Evolutionary conservation across 1,140 invertebrate genomes (phyloP), one percentile per base, ranked within the genome.

Genomic region (Acyrthosiphon pisum): DNA sequence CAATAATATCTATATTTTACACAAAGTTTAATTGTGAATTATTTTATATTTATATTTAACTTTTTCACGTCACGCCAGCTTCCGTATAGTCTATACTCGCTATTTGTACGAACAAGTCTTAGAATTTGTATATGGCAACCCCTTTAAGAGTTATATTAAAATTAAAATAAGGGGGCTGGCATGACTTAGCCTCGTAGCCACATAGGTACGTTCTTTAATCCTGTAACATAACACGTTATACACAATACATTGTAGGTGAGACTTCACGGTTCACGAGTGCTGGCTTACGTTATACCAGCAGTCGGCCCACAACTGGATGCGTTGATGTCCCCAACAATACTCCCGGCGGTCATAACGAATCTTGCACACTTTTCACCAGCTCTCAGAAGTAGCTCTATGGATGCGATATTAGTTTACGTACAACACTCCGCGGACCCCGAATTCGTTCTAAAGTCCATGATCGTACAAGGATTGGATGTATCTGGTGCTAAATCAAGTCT

Each of bases 331-430:
- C 95, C 95, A 2, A 93, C 93, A 6, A 95, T 97, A 20, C 95
- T 97, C 83, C 96, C 96, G 9, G 96, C 97, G 94, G 95, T 98
- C 37, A 96, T 97, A 26, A 96, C 96, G 94, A 98, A 98, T 95
- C 95, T 98, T 35, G 97, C 97, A 6, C 97, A 98, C 94, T 95
- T 96, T 35, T 97, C 97, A 0, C 97, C 97, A 0, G 97, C 97
- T 0, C 97, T 98, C 6, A 95, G 97, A 26, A 97, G 97, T 95
- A 97, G 97, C 18, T 97, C 97, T 8, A 94, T 97, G 4, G 97
- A 97, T 94, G 96, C 97, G 6, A 94, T 97, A 3, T 96, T 96
- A 90, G 96, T 97, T 22, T 97, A 97, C 94, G 95, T 97, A 30
- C 95, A 96, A 4, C 96, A 97, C 94, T 97, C 96, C 22, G 94